Evolutionary conservation across 2,797 vertebrate species (phyloP).

Genomic region (Varecia variegata): DNA sequence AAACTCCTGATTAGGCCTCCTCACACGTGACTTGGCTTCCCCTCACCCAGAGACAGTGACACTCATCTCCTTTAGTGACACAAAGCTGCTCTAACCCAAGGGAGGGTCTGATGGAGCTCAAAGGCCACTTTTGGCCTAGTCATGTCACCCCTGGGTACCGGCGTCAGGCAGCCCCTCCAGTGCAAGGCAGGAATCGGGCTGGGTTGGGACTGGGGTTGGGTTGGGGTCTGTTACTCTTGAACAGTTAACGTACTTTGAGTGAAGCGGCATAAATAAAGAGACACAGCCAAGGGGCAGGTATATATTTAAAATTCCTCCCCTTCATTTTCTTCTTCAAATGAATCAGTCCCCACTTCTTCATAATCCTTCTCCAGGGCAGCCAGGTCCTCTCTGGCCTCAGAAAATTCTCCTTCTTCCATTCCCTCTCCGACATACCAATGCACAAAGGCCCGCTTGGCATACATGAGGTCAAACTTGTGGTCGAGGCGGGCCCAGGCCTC

Average conservation of each 20-base stretch:
- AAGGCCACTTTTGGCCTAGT: background rate
- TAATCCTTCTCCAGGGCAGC: conserved; percentile 98
- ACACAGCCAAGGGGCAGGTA: conserved; percentile 34
- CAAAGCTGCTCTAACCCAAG: background rate
- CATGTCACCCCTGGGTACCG: background rate
- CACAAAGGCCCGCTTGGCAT: conserved; percentile 96
- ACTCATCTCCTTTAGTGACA: background rate
- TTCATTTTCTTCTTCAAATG: conserved; percentile 86
- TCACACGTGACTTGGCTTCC: background rate
- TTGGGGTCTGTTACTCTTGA: background rate
- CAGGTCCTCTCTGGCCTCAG: conserved; percentile 95
- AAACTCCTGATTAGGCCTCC: background rate
- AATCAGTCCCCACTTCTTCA: conserved; percentile 93
- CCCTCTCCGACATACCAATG: conserved; percentile 98
- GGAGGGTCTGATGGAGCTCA: background rate
- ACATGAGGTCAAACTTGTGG: conserved; percentile 98
- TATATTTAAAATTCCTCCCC: conserved; percentile 82
- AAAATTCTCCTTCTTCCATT: conserved; percentile 97
- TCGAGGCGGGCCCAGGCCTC: conserved; percentile 96
- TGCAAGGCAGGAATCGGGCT: background rate
- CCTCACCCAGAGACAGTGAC: background rate
- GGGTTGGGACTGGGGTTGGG: background rate
- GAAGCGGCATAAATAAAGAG: background rate
- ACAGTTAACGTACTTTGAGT: background rate
- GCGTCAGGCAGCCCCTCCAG: background rate